Percentiles rank a stretch among this genome's conserved stretches.
Conservation (phyloP, 2,888 invertebrate species). For the Endotricha flammealis region DNA sequence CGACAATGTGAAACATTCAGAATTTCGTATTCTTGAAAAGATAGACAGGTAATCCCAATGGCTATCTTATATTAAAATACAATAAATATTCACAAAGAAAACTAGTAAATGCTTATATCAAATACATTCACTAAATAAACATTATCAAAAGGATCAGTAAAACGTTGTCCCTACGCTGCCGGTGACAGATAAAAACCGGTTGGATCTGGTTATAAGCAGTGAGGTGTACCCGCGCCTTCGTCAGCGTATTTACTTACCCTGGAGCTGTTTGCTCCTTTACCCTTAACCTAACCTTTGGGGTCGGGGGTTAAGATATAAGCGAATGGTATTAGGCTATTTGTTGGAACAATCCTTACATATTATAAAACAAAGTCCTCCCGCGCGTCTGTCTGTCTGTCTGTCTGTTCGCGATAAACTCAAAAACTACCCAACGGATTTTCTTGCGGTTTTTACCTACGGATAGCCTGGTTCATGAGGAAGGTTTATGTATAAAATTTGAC, state of each 20-base stretch:
- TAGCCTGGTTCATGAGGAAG: too few species aligned
- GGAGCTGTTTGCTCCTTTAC: constrained; percentile 70
- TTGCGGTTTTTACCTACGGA: too few species aligned
- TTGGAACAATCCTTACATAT: too few species aligned
- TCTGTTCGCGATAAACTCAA: too few species aligned
- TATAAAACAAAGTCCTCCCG: too few species aligned
- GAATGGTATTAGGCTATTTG: too few species aligned
- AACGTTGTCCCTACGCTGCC: constrained; percentile 52
- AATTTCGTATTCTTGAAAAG: too few species aligned
- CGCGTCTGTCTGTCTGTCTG: too few species aligned
- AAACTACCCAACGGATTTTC: too few species aligned
- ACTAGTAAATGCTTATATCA: constrained; percentile 21
- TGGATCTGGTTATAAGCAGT: constrained; percentile 42
- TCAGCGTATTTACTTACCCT: constrained; percentile 74
- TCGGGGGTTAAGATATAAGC: constrained; percentile 18
- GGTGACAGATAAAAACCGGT: constrained; percentile 70
- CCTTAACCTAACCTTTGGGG: constrained; percentile 57
- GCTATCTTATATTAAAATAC: constrained; percentile 9
- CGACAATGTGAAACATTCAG: too few species aligned
- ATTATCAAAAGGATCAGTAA: constrained; percentile 54
- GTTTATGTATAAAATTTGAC: too few species aligned
- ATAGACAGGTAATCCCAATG: too few species aligned
- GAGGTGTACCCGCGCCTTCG: constrained; percentile 62
- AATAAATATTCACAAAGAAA: constrained; percentile 26
- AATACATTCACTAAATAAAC: constrained; percentile 40